These are phyloP conservation scores for Lasiommata megera DNA, from an alignment of 2,888 invertebrate genomes.

Conservation along the genomic window DNA sequence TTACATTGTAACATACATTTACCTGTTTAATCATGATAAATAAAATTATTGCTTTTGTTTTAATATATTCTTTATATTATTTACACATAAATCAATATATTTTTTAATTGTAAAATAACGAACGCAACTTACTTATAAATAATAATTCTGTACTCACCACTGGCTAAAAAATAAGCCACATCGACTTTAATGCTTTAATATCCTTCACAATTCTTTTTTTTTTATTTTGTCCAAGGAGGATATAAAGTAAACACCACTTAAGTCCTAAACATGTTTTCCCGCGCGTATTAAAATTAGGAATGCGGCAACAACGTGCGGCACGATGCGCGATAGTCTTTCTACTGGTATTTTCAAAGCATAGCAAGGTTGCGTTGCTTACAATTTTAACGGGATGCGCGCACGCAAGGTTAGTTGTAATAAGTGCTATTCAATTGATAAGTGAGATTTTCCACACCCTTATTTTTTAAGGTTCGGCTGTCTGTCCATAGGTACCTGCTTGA, in stretches of 20 bases:
- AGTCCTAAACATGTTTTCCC: constrained; percentile 36
- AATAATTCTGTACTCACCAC: not conserved
- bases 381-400: constrained; percentile 46
- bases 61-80: too few relatives aligned
- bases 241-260: constrained; percentile 8
- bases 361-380: constrained; percentile 29
- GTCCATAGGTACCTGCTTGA: too few relatives aligned
- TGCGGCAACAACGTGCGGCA: constrained; percentile 48
- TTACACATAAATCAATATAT: too few relatives aligned
- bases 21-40: too few relatives aligned
- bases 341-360: constrained; percentile 59
- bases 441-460: not conserved
- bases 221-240: not conserved
- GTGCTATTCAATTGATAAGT: constrained; percentile 3
- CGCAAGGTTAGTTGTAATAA: constrained; percentile 30
- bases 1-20: too few relatives aligned
- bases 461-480: too few relatives aligned
- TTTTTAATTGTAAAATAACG: too few relatives aligned
- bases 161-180: constrained; percentile 19
- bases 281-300: constrained; percentile 41
- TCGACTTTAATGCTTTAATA: constrained; percentile 11
- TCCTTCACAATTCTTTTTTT: constrained; percentile 5
- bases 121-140: too few relatives aligned
- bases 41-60: too few relatives aligned
- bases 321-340: constrained; percentile 54